These are phyloP conservation scores for Siphlonurus alternatus DNA, from an alignment of 2,888 invertebrate species.

Conservation along the genomic window DNA sequence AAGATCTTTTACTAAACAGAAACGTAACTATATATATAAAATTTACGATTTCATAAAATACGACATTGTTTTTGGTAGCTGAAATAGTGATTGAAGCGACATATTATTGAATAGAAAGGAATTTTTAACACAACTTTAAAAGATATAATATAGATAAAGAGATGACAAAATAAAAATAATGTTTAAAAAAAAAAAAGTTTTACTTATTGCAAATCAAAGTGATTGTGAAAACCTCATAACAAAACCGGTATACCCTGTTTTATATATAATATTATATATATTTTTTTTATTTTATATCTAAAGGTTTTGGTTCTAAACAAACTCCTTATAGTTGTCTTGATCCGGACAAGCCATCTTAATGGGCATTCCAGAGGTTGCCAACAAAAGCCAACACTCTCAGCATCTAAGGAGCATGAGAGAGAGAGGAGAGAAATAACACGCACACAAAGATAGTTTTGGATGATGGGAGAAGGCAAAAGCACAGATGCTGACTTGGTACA, in stretches of 20 bases:
- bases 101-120: background rate
- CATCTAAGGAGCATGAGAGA: background rate
- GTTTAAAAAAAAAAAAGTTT: background rate
- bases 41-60: constrained; percentile 3
- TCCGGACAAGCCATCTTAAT: background rate
- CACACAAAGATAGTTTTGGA: background rate
- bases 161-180: too few species aligned
- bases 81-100: background rate
- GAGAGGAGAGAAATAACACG: background rate
- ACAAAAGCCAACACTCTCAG: background rate
- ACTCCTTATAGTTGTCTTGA: background rate
- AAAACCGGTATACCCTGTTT: background rate
- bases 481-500: background rate
- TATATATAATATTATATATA: background rate
- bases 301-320: background rate
- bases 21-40: too few species aligned
- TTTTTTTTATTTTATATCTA: background rate
- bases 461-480: background rate
- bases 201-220: too few species aligned
- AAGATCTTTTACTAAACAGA: background rate
- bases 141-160: too few species aligned
- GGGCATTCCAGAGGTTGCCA: background rate
- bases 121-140: too few species aligned
- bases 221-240: background rate
- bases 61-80: background rate